A percentile compares a stretch with the other conserved stretches of the same genome.
These are phyloP conservation scores for Tridacna gigas DNA, from an alignment of 2,888 invertebrate genomes.

Conservation along the genomic window DNA sequence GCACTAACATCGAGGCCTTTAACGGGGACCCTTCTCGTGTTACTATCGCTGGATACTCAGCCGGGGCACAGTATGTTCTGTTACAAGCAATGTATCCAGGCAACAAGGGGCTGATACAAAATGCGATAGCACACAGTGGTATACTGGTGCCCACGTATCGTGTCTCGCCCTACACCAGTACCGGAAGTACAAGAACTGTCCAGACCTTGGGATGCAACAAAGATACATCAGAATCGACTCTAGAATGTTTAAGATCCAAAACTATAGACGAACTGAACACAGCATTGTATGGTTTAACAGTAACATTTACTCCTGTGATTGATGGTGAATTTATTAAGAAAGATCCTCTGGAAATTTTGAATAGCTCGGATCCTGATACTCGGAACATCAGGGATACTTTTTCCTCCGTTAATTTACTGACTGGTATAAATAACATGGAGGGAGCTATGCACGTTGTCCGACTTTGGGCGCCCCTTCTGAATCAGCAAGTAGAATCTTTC, in stretches of 20 bases:
- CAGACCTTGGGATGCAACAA: constrained; percentile 35
- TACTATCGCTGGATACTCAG: constrained; percentile 92
- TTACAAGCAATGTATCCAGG: constrained; percentile 49
- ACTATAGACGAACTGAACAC: constrained; percentile 34
- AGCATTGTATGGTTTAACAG: constrained; percentile 9
- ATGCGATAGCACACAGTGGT: constrained; percentile 53
- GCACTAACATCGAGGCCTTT: constrained; percentile 91
- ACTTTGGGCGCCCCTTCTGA: constrained; percentile 47
- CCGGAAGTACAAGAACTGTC: constrained; percentile 1
- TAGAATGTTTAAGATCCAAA: constrained; percentile 40
- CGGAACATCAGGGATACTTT: constrained; percentile 29
- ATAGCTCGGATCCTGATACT: not conserved
- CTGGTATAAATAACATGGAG: constrained; percentile 46
- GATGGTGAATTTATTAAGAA: constrained; percentile 45
- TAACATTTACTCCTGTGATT: constrained; percentile 43
- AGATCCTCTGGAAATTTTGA: constrained; percentile 38
- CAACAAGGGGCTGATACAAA: constrained; percentile 38
- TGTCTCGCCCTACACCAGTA: constrained; percentile 26
- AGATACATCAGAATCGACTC: constrained; percentile 18
- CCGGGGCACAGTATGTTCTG: constrained; percentile 82
- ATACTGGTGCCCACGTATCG: constrained; percentile 31
- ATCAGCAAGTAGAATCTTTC: constrained; percentile 31
- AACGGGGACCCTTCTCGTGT: constrained; percentile 91
- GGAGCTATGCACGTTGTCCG: constrained; percentile 46
- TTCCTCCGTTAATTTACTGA: constrained; percentile 40